These are phyloP conservation scores for Philopotamus ludificatus DNA, from an alignment of 1,140 invertebrate genomes.

Conservation along the genomic window DNA sequence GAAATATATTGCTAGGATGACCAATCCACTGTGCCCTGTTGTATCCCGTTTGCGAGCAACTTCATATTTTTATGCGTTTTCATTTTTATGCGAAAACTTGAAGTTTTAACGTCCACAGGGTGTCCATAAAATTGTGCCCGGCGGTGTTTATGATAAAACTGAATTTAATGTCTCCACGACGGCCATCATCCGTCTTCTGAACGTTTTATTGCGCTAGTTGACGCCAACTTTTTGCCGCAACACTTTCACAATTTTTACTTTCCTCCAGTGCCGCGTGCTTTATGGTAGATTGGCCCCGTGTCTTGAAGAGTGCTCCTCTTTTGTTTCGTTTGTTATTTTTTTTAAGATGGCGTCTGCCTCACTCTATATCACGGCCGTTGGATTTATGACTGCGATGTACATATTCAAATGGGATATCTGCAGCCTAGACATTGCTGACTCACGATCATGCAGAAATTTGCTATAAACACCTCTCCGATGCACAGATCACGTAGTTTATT, in stretches of 20 bases:
- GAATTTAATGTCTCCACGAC: constrained; percentile 13
- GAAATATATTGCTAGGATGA: too few relatives aligned
- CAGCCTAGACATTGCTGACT: constrained; percentile 30
- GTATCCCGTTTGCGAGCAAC: too few relatives aligned
- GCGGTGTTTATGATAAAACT: constrained; percentile 23
- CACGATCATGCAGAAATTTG: constrained; percentile 22
- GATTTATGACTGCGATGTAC: constrained; percentile 38
- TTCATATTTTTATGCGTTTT: background rate
- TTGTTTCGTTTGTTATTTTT: background rate
- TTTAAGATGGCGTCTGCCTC: constrained; percentile 21
- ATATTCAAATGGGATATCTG: constrained; percentile 33
- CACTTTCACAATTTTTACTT: constrained; percentile 1
- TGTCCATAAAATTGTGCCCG: constrained; percentile 1
- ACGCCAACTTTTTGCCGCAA: too few relatives aligned
- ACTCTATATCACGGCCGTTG: constrained; percentile 35
- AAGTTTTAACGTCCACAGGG: constrained; percentile 3
- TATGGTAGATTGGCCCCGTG: background rate
- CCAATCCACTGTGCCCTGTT: too few relatives aligned
- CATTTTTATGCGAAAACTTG: constrained; percentile 15
- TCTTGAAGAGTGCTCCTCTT: background rate
- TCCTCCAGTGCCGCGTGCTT: background rate
- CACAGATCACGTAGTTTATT: constrained; percentile 5
- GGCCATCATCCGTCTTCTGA: constrained; percentile 1
- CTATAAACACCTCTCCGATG: constrained; percentile 22
- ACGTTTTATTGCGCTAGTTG: background rate